These are phyloP conservation scores for Diachasma alloeum DNA, from an alignment of 1,140 invertebrate genomes.

Conservation along the genomic window DNA sequence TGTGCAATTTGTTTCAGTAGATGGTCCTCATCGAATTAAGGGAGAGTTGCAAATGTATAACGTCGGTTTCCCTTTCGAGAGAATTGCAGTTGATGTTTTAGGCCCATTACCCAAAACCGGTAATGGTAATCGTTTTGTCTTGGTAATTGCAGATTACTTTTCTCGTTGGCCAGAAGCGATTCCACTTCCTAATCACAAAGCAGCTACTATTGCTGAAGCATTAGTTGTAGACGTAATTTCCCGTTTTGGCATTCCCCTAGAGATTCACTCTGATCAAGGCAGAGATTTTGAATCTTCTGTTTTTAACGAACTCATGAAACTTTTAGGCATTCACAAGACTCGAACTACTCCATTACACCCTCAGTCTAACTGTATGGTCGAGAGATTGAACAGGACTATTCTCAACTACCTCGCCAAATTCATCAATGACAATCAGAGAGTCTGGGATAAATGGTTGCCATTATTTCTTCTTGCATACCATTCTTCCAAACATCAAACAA, in stretches of 20 bases:
- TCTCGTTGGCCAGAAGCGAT: too few relatives aligned
- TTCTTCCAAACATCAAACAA: too few relatives aligned
- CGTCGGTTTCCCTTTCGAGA: background rate
- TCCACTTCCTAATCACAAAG: slow-evolving; percentile 28
- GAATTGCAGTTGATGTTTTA: slow-evolving; percentile 31
- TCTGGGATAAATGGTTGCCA: too few relatives aligned
- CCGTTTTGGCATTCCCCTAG: slow-evolving; percentile 26
- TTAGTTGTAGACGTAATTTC: slow-evolving; percentile 25
- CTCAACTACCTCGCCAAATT: too few relatives aligned
- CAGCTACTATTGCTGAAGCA: slow-evolving; percentile 24
- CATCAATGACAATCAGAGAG: too few relatives aligned
- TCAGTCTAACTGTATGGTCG: slow-evolving; percentile 55
- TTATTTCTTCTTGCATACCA: too few relatives aligned
- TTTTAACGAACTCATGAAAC: slow-evolving; percentile 39
- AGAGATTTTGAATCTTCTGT: slow-evolving; percentile 51
- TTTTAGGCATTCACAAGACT: slow-evolving; percentile 41
- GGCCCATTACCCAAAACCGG: slow-evolving; percentile 28
- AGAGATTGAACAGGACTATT: slow-evolving; percentile 46
- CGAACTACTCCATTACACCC: slow-evolving; percentile 55
- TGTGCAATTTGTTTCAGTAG: too few relatives aligned
- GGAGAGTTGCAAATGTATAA: background rate
- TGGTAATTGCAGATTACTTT: slow-evolving; percentile 34
- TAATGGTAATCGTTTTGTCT: slow-evolving; percentile 32
- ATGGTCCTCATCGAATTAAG: too few relatives aligned
- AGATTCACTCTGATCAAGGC: slow-evolving; percentile 50